phyloP scores from a whole-genome alignment of 1,140 invertebrate genomes.

The Grapholita molesta region DNA sequence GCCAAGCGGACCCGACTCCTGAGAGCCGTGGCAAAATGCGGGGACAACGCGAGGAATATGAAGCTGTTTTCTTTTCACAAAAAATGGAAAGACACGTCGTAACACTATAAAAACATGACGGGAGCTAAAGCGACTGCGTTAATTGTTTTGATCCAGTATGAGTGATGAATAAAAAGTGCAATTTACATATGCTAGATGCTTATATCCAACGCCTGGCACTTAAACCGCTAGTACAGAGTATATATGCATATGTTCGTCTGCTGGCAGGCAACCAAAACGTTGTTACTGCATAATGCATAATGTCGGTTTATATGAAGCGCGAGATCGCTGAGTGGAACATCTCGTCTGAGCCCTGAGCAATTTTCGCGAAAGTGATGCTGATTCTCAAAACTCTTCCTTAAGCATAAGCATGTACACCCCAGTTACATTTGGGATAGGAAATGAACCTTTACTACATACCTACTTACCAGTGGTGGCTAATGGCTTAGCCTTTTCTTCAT shows the following conservation, averaged over 20 bases:
- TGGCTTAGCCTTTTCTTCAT: no score
- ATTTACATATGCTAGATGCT: not conserved
- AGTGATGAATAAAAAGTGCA: no score
- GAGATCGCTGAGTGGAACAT: constrained; percentile 51
- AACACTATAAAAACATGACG: no score
- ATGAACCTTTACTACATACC: not conserved
- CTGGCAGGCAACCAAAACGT: constrained; percentile 70
- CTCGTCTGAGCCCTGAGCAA: constrained; percentile 53
- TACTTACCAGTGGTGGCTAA: no score
- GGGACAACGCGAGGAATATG: no score
- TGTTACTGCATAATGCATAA: constrained; percentile 69
- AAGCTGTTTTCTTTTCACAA: no score
- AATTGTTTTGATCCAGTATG: no score
- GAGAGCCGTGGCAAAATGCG: no score
- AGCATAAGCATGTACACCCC: not conserved
- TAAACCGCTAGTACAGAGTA: constrained; percentile 22
- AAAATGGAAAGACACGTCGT: no score
- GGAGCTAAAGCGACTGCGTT: no score
- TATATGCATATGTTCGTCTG: constrained; percentile 32
- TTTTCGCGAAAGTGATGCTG: constrained; percentile 38
- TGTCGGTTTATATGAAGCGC: constrained; percentile 61
- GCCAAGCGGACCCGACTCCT: no score
- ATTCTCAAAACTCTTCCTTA: not conserved
- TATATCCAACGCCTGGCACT: not conserved
- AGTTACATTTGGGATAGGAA: not conserved